Percentiles rank a stretch among this genome's conserved stretches.
phyloP scores from a whole-genome alignment of 2,113 vertebrate genomes.

The Ciconia boyciana region DNA sequence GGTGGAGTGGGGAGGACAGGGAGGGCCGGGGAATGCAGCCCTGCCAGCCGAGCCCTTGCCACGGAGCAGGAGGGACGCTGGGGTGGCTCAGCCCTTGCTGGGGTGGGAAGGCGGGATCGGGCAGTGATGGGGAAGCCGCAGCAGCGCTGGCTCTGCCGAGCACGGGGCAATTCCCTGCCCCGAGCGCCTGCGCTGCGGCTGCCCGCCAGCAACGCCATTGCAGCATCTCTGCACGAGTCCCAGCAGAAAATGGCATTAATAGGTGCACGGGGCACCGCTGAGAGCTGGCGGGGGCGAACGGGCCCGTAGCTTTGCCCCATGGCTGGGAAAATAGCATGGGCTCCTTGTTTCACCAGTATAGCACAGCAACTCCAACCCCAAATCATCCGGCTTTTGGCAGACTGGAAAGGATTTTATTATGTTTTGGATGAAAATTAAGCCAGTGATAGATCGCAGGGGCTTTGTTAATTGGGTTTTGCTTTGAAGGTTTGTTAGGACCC shows the following conservation, averaged over 20 bases:
- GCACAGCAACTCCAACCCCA: background rate
- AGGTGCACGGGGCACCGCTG: background rate
- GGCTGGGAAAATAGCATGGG: background rate
- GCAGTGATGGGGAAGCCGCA: background rate
- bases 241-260: background rate
- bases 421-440: background rate
- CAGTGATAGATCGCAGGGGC: background rate
- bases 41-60: fast-evolving
- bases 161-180: background rate
- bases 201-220: fast-evolving
- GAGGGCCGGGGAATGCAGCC: no score
- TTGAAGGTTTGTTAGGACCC: background rate
- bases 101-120: background rate
- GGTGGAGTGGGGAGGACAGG: background rate
- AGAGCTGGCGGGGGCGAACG: fast-evolving
- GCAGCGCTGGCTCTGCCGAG: background rate
- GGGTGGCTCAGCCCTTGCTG: background rate
- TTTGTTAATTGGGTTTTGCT: background rate
- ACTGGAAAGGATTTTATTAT: background rate
- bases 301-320: background rate
- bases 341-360: background rate
- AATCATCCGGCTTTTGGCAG: background rate
- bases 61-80: background rate
- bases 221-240: fast-evolving
- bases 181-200: fast-evolving